Evolutionary conservation across 1,140 invertebrate genomes (phyloP).

Genomic region (Nixonia krombeini): DNA sequence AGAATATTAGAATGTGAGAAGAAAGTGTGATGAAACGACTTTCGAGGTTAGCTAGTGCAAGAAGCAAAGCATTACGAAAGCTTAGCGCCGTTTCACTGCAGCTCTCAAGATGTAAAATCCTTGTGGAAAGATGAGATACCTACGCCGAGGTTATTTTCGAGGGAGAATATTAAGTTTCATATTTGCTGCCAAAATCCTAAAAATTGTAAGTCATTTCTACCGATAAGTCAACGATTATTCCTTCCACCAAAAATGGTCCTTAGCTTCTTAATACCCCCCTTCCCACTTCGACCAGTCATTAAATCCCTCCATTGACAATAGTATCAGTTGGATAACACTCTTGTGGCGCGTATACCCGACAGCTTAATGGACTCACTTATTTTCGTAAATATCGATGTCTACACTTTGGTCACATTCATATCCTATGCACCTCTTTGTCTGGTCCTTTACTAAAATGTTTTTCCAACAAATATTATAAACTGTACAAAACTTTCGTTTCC

Average conservation of each 20-base stretch:
- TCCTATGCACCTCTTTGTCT: too few relatives aligned
- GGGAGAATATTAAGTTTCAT: neutral
- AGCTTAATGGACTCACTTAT: too few relatives aligned
- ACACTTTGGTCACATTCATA: too few relatives aligned
- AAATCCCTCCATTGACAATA: neutral
- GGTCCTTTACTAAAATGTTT: too few relatives aligned
- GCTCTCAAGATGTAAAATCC: constrained; percentile 1
- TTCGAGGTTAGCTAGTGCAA: neutral
- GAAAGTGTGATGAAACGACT: neutral
- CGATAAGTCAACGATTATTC: neutral
- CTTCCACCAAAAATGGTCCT: neutral
- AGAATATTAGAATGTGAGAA: too few relatives aligned
- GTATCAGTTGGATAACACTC: neutral
- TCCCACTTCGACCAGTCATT: neutral
- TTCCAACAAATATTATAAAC: too few relatives aligned
- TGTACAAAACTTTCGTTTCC: too few relatives aligned
- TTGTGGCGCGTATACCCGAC: too few relatives aligned
- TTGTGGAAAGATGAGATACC: neutral
- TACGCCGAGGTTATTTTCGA: neutral
- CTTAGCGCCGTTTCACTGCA: neutral
- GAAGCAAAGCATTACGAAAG: neutral
- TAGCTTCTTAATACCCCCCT: neutral
- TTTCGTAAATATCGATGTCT: too few relatives aligned
- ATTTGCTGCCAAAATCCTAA: neutral
- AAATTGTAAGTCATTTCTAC: neutral